These are phyloP conservation scores for Gastracanthus pulcherrimus DNA, from an alignment of 2,888 invertebrate genomes.

Conservation along the genomic window DNA sequence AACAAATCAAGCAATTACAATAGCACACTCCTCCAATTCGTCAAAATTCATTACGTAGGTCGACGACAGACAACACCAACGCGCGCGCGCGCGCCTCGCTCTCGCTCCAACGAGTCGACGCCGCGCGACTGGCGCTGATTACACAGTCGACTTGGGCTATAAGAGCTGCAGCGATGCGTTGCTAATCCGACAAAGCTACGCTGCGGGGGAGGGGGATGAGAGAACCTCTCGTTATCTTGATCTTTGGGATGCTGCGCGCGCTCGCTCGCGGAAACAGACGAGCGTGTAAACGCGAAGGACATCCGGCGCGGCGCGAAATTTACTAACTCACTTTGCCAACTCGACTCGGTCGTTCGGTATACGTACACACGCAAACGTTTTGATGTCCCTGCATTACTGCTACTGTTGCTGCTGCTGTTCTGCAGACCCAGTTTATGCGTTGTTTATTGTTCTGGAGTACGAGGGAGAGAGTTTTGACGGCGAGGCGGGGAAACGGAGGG, in stretches of 20 bases:
- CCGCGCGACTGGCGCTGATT: slow-evolving; percentile 53
- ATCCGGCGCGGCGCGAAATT: slow-evolving; percentile 64
- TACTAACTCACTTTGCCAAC: slow-evolving; percentile 66
- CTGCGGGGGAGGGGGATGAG: neutral
- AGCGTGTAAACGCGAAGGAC: slow-evolving; percentile 68
- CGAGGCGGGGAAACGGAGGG: too few species aligned
- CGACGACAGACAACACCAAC: neutral
- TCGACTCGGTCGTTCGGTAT: slow-evolving; percentile 25
- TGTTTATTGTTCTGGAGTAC: neutral
- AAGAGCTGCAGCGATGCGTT: slow-evolving; percentile 57
- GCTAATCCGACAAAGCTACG: slow-evolving; percentile 65
- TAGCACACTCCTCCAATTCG: neutral
- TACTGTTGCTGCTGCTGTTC: neutral
- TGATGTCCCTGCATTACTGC: neutral
- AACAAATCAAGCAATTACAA: neutral
- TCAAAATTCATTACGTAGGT: slow-evolving; percentile 35
- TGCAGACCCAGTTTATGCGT: neutral
- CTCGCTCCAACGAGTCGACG: too few species aligned
- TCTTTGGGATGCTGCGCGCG: slow-evolving; percentile 17
- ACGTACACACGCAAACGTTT: slow-evolving; percentile 15
- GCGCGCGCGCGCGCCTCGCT: neutral
- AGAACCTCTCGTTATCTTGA: slow-evolving; percentile 67
- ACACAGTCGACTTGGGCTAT: slow-evolving; percentile 46
- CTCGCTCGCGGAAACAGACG: slow-evolving; percentile 58
- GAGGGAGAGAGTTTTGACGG: neutral